Evolutionary conservation across 2,888 invertebrate genomes (phyloP), one percentile per base, ranked within the genome.

Genomic region (Clitarchus hookeri): DNA sequence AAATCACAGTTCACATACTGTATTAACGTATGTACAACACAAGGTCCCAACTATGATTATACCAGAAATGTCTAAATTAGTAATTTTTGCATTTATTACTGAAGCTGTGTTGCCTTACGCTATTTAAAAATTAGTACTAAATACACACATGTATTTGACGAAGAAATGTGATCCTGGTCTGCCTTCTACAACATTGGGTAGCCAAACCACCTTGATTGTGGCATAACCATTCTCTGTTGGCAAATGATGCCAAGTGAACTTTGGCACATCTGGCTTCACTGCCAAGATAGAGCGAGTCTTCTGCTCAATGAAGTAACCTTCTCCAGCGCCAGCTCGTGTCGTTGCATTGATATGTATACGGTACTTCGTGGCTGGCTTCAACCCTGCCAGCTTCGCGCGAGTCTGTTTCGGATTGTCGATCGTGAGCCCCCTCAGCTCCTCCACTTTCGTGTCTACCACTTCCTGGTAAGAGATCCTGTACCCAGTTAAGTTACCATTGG

Each of bases 111-210:
- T 36, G 36, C 36, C 36, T n/a, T n/a, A n/a, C n/a, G n/a, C n/a
- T n/a, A n/a, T n/a, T n/a, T n/a, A n/a, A n/a, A n/a, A n/a, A n/a
- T n/a, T n/a, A n/a, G n/a, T n/a, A n/a, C n/a, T n/a, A n/a, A n/a
- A n/a, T n/a, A 89, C 91, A 90, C 91, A 93, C 90, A 93, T 94
- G 92, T 97, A 96, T 90, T 96, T 95, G 0, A 96, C 96, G 90
- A 95, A 97, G 93, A 99, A 99, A 91, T 97, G 97, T 44, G 98
- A 97, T 25, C 99, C 99, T 0, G 98, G 95, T 90, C 96, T 95
- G 3, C 97, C 97, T 87, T 95, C 95, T 16, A 95, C 89, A 84
- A 86, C 90, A 86, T 95, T 94, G 0, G 98, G 98, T 83, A 94
- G 91, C 98, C 99, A 99, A 25, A 94, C 94, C 0, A 98, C 94